phyloP scores from a whole-genome alignment of 1,140 invertebrate species.

The Lepidurus couesii region DNA sequence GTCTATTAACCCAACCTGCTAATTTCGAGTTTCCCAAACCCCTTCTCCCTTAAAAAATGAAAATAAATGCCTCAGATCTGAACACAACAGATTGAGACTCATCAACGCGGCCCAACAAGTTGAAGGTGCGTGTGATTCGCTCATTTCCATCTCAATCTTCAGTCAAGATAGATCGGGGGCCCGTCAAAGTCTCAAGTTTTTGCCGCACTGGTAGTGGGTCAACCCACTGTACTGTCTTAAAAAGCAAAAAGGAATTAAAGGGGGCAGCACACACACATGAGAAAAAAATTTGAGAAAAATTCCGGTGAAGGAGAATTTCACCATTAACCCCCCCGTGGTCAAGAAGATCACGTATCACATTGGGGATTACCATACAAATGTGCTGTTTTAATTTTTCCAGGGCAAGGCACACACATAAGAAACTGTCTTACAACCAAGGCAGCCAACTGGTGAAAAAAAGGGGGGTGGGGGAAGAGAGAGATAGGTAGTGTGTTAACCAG shows the following conservation, averaged over 20 bases:
- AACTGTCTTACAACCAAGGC: not conserved
- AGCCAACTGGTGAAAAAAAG: not conserved
- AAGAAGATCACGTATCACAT: slow-evolving; percentile 15
- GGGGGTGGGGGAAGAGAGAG: not conserved
- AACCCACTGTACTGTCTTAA: not conserved
- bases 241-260: not conserved
- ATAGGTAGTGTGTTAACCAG: not conserved
- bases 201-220: not conserved
- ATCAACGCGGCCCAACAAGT: too few relatives aligned
- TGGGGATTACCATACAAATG: slow-evolving; percentile 19
- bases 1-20: slow-evolving; percentile 9
- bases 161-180: not conserved
- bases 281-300: not conserved
- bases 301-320: not conserved
- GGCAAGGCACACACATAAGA: not conserved
- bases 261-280: not conserved
- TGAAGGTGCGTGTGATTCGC: not conserved
- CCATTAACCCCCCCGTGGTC: slow-evolving; percentile 13
- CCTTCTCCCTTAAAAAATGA: too few relatives aligned
- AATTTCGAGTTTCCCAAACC: not conserved
- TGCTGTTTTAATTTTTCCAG: slow-evolving; percentile 19
- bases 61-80: too few relatives aligned
- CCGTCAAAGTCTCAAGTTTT: not conserved
- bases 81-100: too few relatives aligned
- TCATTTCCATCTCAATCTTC: not conserved